Conservation (phyloP, 2,888 invertebrate species). For the Camptogramma bilineatum region DNA sequence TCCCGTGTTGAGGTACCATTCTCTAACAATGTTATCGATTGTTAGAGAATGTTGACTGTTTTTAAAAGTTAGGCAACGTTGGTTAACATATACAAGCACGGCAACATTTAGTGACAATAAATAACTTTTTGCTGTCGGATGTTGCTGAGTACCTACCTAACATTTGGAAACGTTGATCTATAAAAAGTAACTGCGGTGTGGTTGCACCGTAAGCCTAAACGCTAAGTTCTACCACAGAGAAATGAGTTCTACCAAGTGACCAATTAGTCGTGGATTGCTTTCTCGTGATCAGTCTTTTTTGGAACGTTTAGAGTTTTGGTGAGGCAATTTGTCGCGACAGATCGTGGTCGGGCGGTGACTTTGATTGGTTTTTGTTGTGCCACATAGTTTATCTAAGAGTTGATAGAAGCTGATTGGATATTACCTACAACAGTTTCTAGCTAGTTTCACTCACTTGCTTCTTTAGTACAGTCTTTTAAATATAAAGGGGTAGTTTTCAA, state of each 20-base stretch:
- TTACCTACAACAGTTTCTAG: constrained; percentile 44
- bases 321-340: constrained; percentile 80
- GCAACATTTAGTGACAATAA: no score
- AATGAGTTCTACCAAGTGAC: constrained; percentile 53
- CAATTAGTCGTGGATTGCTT: constrained; percentile 69
- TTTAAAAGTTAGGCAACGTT: no score
- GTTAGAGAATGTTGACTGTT: no score
- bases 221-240: constrained; percentile 41
- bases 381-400: constrained; percentile 19
- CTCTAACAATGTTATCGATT: no score
- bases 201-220: not conserved
- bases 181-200: no score
- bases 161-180: no score
- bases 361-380: constrained; percentile 77
- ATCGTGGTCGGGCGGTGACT: constrained; percentile 72
- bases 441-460: constrained; percentile 55
- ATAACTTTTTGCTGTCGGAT: no score
- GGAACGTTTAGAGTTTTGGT: constrained; percentile 71
- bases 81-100: no score
- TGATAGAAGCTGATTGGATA: constrained; percentile 60
- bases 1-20: no score
- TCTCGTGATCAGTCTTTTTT: constrained; percentile 68
- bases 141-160: no score
- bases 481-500: no score
- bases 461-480: constrained; percentile 19